Conservation (phyloP, 2,888 invertebrate genomes). For the Anarsia innoxiella region DNA sequence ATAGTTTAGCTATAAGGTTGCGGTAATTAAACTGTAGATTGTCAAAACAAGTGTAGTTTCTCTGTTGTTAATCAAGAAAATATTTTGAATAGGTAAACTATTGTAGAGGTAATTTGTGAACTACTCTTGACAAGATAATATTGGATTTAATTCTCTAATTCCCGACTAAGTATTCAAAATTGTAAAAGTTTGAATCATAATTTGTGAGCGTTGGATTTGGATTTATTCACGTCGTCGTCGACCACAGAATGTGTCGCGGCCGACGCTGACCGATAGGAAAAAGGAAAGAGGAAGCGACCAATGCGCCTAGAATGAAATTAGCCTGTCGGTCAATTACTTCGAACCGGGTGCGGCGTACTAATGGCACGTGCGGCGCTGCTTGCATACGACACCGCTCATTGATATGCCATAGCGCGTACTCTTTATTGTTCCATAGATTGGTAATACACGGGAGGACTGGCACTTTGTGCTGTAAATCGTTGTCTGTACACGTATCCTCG, state of each 20-base stretch:
- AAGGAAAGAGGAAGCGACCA: slow-evolving; percentile 72
- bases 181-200: too few relatives aligned
- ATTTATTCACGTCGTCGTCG: slow-evolving; percentile 27
- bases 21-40: too few relatives aligned
- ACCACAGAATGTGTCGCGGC: slow-evolving; percentile 43
- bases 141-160: too few relatives aligned
- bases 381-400: slow-evolving; percentile 68
- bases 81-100: too few relatives aligned
- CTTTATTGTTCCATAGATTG: slow-evolving; percentile 74
- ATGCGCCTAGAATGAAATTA: slow-evolving; percentile 72
- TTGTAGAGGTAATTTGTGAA: too few relatives aligned
- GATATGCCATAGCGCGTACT: slow-evolving; percentile 58
- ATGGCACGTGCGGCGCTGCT: slow-evolving; percentile 59
- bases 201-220: too few relatives aligned
- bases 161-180: too few relatives aligned
- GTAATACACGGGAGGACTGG: slow-evolving; percentile 74
- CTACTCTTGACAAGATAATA: too few relatives aligned
- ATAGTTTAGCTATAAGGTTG: too few relatives aligned
- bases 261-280: slow-evolving; percentile 72
- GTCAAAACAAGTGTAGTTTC: too few relatives aligned
- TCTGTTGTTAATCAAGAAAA: too few relatives aligned
- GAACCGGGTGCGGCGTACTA: slow-evolving; percentile 60
- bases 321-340: slow-evolving; percentile 72
- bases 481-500: slow-evolving; percentile 69
- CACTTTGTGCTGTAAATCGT: slow-evolving; percentile 73